Conservation (phyloP, 2,888 invertebrate genomes). For the Esperia sulphurella region DNA sequence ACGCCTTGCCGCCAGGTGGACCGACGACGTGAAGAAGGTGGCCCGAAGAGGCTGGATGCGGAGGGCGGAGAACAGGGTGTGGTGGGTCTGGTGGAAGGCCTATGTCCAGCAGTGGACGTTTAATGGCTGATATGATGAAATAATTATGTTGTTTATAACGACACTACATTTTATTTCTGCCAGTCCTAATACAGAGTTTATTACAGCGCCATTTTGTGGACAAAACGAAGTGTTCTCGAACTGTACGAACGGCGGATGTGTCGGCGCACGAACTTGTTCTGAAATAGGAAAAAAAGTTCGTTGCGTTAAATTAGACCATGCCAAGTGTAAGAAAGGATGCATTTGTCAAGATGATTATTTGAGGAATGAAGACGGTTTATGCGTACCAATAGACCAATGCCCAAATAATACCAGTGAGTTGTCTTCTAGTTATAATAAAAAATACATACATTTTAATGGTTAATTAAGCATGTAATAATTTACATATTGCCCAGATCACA, state of each 20-base stretch:
- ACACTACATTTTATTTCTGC: too few species aligned
- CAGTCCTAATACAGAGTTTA: not conserved
- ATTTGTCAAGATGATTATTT: conserved; percentile 12
- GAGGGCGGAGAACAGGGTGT: too few species aligned
- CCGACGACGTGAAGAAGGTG: too few species aligned
- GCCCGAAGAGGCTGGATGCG: too few species aligned
- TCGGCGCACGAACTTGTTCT: conserved; percentile 4
- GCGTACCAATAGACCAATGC: conserved; percentile 10
- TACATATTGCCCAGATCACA: too few species aligned
- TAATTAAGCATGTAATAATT: too few species aligned
- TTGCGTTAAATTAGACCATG: not conserved
- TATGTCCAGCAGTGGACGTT: too few species aligned
- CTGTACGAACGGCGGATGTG: conserved; percentile 7
- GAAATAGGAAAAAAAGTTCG: not conserved
- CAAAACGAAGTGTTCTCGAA: conserved; percentile 5
- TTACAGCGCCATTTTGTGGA: conserved; percentile 3
- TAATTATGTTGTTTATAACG: too few species aligned
- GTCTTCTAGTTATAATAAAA: not conserved
- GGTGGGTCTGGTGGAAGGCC: too few species aligned
- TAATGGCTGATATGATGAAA: too few species aligned
- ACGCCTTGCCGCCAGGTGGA: too few species aligned
- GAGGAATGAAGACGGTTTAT: conserved; percentile 9
- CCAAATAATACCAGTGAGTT: not conserved
- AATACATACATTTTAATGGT: too few species aligned
- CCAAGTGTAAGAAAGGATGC: conserved; percentile 9